These are phyloP conservation scores for Chloebia gouldiae DNA, from an alignment of 2,113 vertebrate species.

Conservation along the genomic window DNA sequence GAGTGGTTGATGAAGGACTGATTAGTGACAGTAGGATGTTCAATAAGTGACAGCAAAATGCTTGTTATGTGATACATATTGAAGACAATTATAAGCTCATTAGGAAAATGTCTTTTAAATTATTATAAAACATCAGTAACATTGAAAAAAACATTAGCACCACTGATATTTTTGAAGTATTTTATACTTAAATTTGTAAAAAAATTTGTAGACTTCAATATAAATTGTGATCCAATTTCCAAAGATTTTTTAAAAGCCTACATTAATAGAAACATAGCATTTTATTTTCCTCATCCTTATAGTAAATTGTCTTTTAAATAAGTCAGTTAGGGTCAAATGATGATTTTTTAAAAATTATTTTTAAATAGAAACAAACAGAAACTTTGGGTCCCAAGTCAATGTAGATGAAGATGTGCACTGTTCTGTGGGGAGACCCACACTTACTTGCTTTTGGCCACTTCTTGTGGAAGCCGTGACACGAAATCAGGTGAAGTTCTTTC, in stretches of 20 bases:
- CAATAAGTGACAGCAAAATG: neutral
- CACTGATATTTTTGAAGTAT: neutral
- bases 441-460: neutral
- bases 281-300: neutral
- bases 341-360: neutral
- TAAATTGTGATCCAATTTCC: neutral
- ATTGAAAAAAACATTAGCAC: neutral
- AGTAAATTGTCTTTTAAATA: neutral
- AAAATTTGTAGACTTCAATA: neutral
- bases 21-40: neutral
- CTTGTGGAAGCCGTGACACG: accelerated
- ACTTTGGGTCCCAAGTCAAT: neutral
- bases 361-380: neutral
- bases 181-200: neutral
- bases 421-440: no score
- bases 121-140: neutral
- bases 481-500: neutral
- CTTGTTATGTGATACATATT: neutral
- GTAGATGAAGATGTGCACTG: neutral
- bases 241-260: neutral
- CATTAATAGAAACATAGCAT: neutral
- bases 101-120: neutral
- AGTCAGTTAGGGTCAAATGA: neutral
- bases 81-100: neutral
- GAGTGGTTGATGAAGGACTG: neutral